Conservation (phyloP, 2,888 invertebrate species). For the Augiades crinisus region DNA sequence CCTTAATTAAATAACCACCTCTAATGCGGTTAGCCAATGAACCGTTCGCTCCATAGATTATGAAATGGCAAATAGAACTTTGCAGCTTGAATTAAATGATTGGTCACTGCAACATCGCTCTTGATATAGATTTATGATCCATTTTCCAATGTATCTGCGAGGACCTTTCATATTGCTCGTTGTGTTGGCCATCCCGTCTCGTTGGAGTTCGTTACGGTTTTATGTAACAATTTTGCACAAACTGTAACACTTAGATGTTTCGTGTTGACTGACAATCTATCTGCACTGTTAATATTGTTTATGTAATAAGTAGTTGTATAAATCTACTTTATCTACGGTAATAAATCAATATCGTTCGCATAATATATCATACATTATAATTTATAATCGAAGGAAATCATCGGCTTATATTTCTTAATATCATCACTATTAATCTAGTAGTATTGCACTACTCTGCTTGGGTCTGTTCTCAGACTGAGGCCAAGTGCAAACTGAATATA, state of each 20-base stretch:
- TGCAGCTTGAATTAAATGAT: constrained; percentile 72
- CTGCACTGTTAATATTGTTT: not conserved
- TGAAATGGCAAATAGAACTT: constrained; percentile 63
- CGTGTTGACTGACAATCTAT: not conserved
- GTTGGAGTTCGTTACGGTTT: constrained; percentile 7
- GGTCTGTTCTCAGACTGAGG: too few relatives aligned
- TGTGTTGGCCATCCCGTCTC: not conserved
- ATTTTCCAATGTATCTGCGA: constrained; percentile 25
- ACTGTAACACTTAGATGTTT: not conserved
- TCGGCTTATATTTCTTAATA: too few relatives aligned
- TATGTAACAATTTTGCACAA: constrained; percentile 5
- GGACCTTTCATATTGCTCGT: not conserved
- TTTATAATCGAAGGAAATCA: too few relatives aligned
- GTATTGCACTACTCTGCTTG: too few relatives aligned
- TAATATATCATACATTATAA: too few relatives aligned
- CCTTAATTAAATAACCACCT: constrained; percentile 52
- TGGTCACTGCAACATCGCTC: constrained; percentile 59
- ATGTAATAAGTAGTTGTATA: too few relatives aligned
- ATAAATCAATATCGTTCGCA: too few relatives aligned
- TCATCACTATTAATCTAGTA: too few relatives aligned
- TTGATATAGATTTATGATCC: constrained; percentile 64
- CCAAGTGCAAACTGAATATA: too few relatives aligned
- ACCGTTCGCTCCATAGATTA: constrained; percentile 46
- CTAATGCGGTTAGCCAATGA: constrained; percentile 46
- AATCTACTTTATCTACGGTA: too few relatives aligned